phyloP scores from a whole-genome alignment of 2,888 invertebrate species.

The Coelopa pilipes region DNA sequence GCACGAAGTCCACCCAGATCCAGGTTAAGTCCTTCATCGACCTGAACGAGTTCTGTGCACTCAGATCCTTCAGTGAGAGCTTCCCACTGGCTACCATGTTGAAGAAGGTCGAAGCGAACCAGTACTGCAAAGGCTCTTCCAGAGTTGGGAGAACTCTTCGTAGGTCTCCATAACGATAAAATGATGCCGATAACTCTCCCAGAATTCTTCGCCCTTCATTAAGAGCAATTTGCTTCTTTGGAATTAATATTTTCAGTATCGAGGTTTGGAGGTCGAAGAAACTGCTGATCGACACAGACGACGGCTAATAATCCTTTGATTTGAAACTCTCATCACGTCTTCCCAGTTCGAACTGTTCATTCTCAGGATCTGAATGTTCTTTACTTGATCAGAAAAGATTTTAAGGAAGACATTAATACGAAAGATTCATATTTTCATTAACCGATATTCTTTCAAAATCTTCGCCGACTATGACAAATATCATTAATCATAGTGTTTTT shows the following conservation, averaged over 20 bases:
- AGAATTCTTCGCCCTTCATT: no score
- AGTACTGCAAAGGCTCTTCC: constrained; percentile 32
- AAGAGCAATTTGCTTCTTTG: no score
- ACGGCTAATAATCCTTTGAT: neutral
- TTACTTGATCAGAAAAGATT: no score
- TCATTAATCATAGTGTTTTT: no score
- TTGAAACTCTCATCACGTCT: no score
- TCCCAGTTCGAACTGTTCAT: no score
- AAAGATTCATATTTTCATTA: no score
- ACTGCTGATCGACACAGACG: constrained; percentile 37
- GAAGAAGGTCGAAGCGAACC: constrained; percentile 19
- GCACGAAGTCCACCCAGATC: constrained; percentile 4
- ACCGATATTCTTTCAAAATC: no score
- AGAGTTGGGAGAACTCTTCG: constrained; percentile 23
- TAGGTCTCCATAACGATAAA: neutral
- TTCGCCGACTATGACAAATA: no score
- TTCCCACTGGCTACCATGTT: constrained; percentile 29
- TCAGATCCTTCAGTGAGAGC: neutral
- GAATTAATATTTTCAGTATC: constrained; percentile 45
- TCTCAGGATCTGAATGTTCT: no score
- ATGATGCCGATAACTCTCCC: neutral
- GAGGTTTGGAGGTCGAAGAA: constrained; percentile 46
- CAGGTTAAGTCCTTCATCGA: neutral
- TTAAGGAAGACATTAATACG: neutral
- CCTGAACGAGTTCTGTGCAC: neutral